Conservation (phyloP, 2,888 invertebrate genomes). For the Caenorhabditis plicata region DNA sequence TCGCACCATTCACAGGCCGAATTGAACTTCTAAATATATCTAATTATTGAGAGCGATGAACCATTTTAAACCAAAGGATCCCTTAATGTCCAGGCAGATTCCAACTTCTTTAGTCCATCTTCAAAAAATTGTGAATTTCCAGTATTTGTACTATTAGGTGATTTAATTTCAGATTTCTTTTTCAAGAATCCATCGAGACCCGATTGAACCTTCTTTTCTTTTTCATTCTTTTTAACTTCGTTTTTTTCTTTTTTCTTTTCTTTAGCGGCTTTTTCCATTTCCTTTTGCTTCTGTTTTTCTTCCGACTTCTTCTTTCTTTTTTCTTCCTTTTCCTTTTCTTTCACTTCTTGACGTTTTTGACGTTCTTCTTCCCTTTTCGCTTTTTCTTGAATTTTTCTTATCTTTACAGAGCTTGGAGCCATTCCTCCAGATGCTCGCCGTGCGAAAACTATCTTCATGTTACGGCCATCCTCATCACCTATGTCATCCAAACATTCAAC, state of each 20-base stretch:
- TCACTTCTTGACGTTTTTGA: background rate
- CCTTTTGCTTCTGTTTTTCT: slow-evolving; percentile 15
- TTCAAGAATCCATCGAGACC: background rate
- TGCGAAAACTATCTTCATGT: background rate
- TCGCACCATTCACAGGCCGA: slow-evolving; percentile 19
- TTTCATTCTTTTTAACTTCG: slow-evolving; percentile 5
- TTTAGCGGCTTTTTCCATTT: slow-evolving; percentile 8
- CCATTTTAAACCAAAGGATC: slow-evolving; percentile 8
- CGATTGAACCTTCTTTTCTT: slow-evolving; percentile 1
- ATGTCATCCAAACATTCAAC: background rate
- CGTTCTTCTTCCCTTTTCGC: background rate
- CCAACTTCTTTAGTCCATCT: slow-evolving; percentile 15
- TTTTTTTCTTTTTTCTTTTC: slow-evolving; percentile 7
- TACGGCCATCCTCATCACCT: background rate
- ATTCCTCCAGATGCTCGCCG: slow-evolving; percentile 2
- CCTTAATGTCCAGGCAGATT: slow-evolving; percentile 25
- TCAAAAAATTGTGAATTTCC: slow-evolving; percentile 4
- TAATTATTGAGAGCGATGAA: background rate
- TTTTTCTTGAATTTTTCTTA: slow-evolving; percentile 3
- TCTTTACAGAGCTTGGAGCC: slow-evolving; percentile 2
- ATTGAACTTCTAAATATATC: slow-evolving; percentile 11
- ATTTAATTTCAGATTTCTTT: background rate
- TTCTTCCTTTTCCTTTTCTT: slow-evolving; percentile 1
- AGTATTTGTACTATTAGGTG: background rate
- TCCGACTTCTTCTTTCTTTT: slow-evolving; percentile 5